Evolutionary conservation across 2,888 invertebrate species (phyloP), one percentile per base, ranked within the genome.

Genomic region (Caenorhabditis zanzibari): DNA sequence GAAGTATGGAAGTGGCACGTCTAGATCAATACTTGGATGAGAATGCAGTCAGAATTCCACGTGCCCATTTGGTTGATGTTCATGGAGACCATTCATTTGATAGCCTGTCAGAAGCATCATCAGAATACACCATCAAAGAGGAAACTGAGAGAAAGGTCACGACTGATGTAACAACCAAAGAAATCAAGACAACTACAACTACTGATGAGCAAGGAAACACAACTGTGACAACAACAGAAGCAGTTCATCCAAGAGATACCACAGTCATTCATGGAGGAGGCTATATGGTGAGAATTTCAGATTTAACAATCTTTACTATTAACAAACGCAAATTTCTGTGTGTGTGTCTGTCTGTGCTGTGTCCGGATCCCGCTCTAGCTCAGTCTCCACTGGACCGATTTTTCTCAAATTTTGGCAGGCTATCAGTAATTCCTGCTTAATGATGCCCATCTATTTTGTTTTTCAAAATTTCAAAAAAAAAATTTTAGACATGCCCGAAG

Each of bases 81-180:
- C 68, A 77, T 54, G 58, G 68, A 32, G 59, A 77, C 9, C 69
- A 81, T 9, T 87, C 88, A 19, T 91, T 88, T 44, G 87, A 91
- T 72, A 88, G 87, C 44, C 73, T 86, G 58, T 90, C 90, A 7
- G 89, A 86, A 10, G 85, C 90, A 7, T 88, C 89, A 24, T 89
- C 89, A 52, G 92, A 91, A 69, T 92, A 92, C 86, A 92, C 92
- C 10, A 90, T 91, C 56, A 86, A 85, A 14, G 92, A 92, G 61
- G 92, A 92, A 68, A 87, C 92, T 63, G 92, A 92, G 64, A 64
- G 89, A 68, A 85, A 83, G 38, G 91, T 92, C 35, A 90, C 88
- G 52, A 92, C 92, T 9, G 92, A 92, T 75, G 90, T 92, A 32
- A 92, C 89, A 3, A 89, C 81, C 19, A 91, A 90, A 49, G 91